Conservation (phyloP, 2,797 vertebrate genomes). For the Coracias cyanogaster region DNA sequence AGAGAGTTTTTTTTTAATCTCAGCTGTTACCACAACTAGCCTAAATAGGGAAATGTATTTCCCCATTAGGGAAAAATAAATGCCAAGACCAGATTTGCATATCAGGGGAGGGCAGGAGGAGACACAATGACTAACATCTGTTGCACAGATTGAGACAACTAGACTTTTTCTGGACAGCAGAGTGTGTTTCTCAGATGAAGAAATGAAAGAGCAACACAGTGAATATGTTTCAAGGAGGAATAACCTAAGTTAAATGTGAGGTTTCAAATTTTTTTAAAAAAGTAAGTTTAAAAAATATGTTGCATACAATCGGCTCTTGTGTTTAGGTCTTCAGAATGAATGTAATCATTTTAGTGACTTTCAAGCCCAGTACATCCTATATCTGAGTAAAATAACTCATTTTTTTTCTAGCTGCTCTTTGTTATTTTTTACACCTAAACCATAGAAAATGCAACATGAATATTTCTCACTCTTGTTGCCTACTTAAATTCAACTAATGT, state of each 20-base stretch:
- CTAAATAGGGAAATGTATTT: not conserved
- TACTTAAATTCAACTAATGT: not conserved
- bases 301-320: rapidly evolving
- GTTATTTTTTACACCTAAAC: not conserved
- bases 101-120: not conserved
- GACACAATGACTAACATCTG: slow-evolving; percentile 13
- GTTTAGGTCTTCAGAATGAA: not conserved
- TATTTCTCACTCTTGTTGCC: not conserved
- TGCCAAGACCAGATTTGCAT: not conserved
- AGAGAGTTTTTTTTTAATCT: not conserved
- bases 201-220: not conserved
- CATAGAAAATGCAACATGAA: not conserved
- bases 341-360: not conserved
- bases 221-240: not conserved
- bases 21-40: not conserved
- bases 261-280: not conserved
- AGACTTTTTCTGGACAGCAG: not conserved
- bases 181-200: not conserved
- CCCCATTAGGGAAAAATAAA: not conserved
- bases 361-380: not conserved
- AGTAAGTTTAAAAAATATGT: not conserved
- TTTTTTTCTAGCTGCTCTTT: not conserved
- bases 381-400: not conserved
- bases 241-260: not conserved
- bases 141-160: slow-evolving; percentile 10